phyloP scores from a whole-genome alignment of 2,888 invertebrate genomes.

The Sphinx pinastri region DNA sequence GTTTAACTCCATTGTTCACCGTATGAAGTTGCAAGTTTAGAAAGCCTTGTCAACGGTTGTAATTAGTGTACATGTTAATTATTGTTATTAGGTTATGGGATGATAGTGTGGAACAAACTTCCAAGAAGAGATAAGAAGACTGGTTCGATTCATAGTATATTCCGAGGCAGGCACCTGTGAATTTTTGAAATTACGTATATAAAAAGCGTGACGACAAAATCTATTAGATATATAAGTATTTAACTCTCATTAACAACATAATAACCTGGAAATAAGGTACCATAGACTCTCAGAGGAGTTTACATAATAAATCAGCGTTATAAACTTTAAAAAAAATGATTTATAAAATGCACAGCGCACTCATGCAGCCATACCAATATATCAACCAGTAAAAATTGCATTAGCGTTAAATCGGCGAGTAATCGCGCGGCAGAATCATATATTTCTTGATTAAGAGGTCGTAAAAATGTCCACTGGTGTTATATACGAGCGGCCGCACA shows the following conservation, averaged over 20 bases:
- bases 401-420: conserved; percentile 72
- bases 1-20: conserved; percentile 14
- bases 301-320: too few relatives aligned
- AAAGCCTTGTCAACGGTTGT: conserved; percentile 18
- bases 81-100: not conserved
- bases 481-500: conserved; percentile 64
- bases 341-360: not conserved
- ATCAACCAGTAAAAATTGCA: conserved; percentile 54
- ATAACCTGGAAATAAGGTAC: too few relatives aligned
- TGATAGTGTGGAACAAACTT: too few relatives aligned
- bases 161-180: too few relatives aligned
- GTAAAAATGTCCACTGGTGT: conserved; percentile 78
- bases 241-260: too few relatives aligned
- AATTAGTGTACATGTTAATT: conserved; percentile 4
- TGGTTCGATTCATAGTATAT: too few relatives aligned
- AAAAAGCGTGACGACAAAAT: too few relatives aligned
- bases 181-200: too few relatives aligned
- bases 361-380: conserved; percentile 11
- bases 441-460: conserved; percentile 79
- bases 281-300: too few relatives aligned
- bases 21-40: conserved; percentile 7
- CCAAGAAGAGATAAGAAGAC: too few relatives aligned
- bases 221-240: too few relatives aligned
- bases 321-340: not conserved
- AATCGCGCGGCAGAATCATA: conserved; percentile 74